Evolutionary conservation across 2,797 vertebrate species (phyloP).

Genomic region (Enteromius viviparus): DNA sequence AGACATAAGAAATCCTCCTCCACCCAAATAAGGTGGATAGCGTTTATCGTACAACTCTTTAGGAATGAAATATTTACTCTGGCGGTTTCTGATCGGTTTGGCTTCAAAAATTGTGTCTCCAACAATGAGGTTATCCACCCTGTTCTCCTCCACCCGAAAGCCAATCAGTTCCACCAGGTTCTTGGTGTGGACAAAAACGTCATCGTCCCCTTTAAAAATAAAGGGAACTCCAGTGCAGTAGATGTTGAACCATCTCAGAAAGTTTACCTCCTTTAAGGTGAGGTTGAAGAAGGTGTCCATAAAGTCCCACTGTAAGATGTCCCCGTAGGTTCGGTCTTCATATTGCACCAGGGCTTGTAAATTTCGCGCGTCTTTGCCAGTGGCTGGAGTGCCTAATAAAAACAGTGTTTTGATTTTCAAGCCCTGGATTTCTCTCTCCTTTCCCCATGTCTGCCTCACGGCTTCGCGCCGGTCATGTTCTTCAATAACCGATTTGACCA

Average conservation of each 20-base stretch:
- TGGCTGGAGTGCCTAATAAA: slow-evolving; percentile 76
- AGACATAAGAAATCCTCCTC: slow-evolving; percentile 86
- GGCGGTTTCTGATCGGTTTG: slow-evolving; percentile 79
- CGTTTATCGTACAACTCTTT: slow-evolving; percentile 77
- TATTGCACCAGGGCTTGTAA: slow-evolving; percentile 82
- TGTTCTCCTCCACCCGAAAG: slow-evolving; percentile 69
- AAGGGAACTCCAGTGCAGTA: slow-evolving; percentile 79
- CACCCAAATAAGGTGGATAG: slow-evolving; percentile 85
- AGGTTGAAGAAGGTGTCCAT: slow-evolving; percentile 88
- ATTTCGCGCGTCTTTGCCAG: slow-evolving; percentile 79
- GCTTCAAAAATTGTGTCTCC: slow-evolving; percentile 85
- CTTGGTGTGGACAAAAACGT: slow-evolving; percentile 85
- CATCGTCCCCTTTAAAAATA: slow-evolving; percentile 87
- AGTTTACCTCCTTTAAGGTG: slow-evolving; percentile 85
- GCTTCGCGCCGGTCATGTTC: slow-evolving; percentile 83
- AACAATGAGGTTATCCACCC: slow-evolving; percentile 74
- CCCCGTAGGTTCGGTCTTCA: slow-evolving; percentile 79
- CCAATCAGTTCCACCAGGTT: slow-evolving; percentile 81
- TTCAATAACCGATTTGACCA: slow-evolving; percentile 84
- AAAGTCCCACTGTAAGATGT: slow-evolving; percentile 88
- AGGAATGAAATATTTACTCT: slow-evolving; percentile 89
- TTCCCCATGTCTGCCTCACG: slow-evolving; percentile 81
- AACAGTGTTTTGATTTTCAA: slow-evolving; percentile 79
- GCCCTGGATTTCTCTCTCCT: slow-evolving; percentile 67
- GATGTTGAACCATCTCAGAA: slow-evolving; percentile 83